phyloP scores from a whole-genome alignment of 1,140 invertebrate genomes.

The Brachionus rubens region DNA sequence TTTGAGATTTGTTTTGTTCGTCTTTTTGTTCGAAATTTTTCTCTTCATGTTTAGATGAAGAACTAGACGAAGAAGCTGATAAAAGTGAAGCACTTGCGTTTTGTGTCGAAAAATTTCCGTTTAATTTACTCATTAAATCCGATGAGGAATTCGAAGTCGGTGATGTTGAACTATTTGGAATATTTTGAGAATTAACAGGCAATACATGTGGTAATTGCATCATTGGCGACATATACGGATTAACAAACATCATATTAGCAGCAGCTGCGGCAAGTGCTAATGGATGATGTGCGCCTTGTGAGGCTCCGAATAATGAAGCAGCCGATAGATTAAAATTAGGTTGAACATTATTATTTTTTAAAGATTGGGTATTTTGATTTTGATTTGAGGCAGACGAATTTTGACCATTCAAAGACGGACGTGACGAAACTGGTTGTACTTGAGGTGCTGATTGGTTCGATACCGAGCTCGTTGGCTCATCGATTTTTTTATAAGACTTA shows the following conservation, averaged over 20 bases:
- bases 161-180: background rate
- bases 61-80: too few species aligned
- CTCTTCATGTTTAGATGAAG: too few species aligned
- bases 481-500: constrained; percentile 39
- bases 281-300: background rate
- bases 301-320: background rate
- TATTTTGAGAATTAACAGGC: background rate
- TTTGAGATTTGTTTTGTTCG: background rate
- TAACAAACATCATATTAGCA: constrained; percentile 45
- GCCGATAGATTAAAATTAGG: constrained; percentile 19
- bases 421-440: background rate
- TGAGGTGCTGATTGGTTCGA: background rate
- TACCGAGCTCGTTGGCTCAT: background rate
- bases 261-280: constrained; percentile 30
- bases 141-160: constrained; percentile 3
- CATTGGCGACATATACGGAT: constrained; percentile 46
- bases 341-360: background rate
- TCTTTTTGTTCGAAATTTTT: background rate
- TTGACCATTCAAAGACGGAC: background rate
- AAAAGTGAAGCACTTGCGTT: too few species aligned
- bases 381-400: background rate
- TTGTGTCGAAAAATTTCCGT: too few species aligned
- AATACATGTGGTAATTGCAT: constrained; percentile 41
- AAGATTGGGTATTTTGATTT: background rate
- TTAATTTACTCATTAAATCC: background rate